Evolutionary conservation across 2,113 vertebrate genomes (phyloP).

Genomic region (Sylvilagus bachmani): DNA sequence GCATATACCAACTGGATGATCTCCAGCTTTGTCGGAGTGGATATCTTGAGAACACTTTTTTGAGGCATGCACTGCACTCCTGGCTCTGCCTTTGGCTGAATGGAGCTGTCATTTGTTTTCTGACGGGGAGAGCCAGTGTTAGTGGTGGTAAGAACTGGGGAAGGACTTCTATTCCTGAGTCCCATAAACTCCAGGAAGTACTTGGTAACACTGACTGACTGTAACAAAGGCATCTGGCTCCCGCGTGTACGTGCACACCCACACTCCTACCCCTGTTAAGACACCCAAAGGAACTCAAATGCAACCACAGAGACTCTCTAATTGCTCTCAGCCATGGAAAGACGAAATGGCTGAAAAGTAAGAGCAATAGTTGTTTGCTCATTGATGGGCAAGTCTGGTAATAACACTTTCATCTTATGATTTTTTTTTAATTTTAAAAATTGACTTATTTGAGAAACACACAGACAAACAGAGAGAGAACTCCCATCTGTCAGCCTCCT

Average conservation of each 20-base stretch:
- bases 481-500: no score
- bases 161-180: neutral
- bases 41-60: constrained; percentile 80
- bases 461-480: no score
- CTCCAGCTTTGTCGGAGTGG: constrained; percentile 79
- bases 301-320: neutral
- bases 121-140: neutral
- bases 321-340: neutral
- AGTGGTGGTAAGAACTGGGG: fast-evolving
- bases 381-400: neutral
- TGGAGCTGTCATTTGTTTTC: constrained; percentile 74
- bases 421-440: no score
- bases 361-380: neutral
- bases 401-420: neutral
- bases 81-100: constrained; percentile 76
- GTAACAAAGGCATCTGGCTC: neutral
- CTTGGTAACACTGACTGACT: neutral
- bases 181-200: neutral
- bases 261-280: neutral
- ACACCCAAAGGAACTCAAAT: neutral
- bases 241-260: no score
- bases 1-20: constrained; percentile 81
- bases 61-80: constrained; percentile 71
- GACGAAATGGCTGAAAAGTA: neutral
- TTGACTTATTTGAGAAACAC: no score